Evolutionary conservation across 2,113 vertebrate genomes (phyloP).

Genomic region (Empidonax traillii): DNA sequence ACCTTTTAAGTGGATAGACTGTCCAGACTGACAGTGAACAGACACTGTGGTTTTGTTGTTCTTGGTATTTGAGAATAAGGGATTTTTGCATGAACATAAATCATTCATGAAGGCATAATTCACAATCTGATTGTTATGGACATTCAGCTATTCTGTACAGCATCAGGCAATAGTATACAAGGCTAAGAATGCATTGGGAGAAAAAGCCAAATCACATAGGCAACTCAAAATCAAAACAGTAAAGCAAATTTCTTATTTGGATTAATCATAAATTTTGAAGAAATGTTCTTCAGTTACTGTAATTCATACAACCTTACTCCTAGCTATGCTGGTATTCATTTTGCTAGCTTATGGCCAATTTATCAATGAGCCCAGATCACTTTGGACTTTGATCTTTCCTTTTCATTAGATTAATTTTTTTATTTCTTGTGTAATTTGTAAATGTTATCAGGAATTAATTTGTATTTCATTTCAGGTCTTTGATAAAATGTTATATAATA

Average conservation of each 20-base stretch:
- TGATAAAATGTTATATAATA: neutral
- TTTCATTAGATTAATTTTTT: neutral
- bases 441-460: neutral
- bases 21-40: neutral
- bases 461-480: neutral
- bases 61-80: neutral
- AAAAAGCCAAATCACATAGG: neutral
- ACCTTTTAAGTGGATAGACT: neutral
- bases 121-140: neutral
- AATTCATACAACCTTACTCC: neutral
- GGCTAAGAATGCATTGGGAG: neutral
- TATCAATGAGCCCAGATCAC: neutral
- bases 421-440: neutral
- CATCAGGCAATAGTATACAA: neutral
- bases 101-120: neutral
- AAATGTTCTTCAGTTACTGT: neutral
- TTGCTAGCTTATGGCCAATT: neutral
- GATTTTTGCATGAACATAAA: neutral
- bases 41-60: neutral
- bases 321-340: rapidly evolving
- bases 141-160: neutral
- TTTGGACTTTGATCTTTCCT: neutral
- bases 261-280: neutral
- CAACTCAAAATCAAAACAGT: neutral
- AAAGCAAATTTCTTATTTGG: neutral